Conservation (phyloP, 1,140 invertebrate genomes). For the Drosophila elegans region DNA sequence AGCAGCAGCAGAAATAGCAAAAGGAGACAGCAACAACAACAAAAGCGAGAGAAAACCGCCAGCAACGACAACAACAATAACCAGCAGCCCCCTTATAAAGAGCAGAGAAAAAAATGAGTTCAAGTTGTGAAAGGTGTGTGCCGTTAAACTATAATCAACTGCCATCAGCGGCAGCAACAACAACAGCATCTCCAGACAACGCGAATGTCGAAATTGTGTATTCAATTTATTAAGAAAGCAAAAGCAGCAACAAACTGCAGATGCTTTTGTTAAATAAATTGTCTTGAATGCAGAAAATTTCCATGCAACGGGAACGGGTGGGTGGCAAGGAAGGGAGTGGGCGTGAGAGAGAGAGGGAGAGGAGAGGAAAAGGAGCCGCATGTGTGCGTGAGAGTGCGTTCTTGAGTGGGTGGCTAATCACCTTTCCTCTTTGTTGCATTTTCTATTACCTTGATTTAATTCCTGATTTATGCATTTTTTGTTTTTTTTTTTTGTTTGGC, state of each 20-base stretch:
- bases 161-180: constrained; percentile 39
- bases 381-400: constrained; percentile 35
- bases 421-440: constrained; percentile 23
- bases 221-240: constrained; percentile 70
- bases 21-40: constrained; percentile 66
- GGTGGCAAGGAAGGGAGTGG: constrained; percentile 19
- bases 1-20: constrained; percentile 75
- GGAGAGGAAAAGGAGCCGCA: constrained; percentile 27
- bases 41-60: constrained; percentile 39
- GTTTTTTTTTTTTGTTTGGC: constrained; percentile 10
- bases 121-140: constrained; percentile 84
- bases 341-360: constrained; percentile 1
- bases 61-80: constrained; percentile 42
- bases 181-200: constrained; percentile 37
- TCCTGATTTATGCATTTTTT: constrained; percentile 73
- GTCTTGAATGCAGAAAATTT: constrained; percentile 53
- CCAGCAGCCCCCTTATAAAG: constrained; percentile 72
- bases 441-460: constrained; percentile 54
- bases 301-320: constrained; percentile 40
- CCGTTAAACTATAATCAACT: constrained; percentile 65
- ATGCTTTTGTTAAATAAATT: constrained; percentile 68
- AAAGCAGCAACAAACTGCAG: constrained; percentile 45
- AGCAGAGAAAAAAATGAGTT: constrained; percentile 79
- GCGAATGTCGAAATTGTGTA: constrained; percentile 74
- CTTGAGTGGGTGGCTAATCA: constrained; percentile 40